phyloP scores from a whole-genome alignment of 1,140 invertebrate genomes.

The Leptoteleia sp. region DNA sequence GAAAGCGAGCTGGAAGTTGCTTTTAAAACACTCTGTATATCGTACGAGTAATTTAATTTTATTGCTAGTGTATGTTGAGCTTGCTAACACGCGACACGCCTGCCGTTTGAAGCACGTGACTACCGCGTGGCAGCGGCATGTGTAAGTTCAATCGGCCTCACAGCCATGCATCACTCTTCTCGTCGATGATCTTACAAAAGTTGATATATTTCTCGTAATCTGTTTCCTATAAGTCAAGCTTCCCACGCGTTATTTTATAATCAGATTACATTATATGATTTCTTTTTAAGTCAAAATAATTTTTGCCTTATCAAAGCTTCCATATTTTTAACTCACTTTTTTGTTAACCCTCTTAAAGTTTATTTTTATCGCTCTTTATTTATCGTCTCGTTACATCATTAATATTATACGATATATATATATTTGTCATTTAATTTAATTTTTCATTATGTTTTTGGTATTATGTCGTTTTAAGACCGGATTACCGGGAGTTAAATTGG shows the following conservation, averaged over 20 bases:
- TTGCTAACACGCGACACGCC: conserved; percentile 62
- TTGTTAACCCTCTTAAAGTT: no score
- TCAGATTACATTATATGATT: conserved; percentile 2
- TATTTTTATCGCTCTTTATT: no score
- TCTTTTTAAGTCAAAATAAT: not conserved
- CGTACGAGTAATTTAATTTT: conserved; percentile 66
- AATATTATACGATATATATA: no score
- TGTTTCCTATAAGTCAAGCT: conserved; percentile 5
- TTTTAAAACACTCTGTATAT: conserved; percentile 52
- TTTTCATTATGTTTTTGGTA: not conserved
- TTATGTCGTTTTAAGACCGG: no score
- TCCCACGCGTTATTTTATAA: not conserved
- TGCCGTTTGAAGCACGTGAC: conserved; percentile 69
- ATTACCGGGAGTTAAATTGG: not conserved
- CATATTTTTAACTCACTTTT: no score
- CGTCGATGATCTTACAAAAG: conserved; percentile 3
- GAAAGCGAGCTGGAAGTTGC: conserved; percentile 21
- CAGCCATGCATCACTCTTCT: conserved; percentile 10
- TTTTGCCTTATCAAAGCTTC: not conserved
- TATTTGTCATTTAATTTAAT: not conserved
- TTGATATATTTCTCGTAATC: conserved; percentile 23
- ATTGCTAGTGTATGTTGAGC: conserved; percentile 66
- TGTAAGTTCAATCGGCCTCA: conserved; percentile 20
- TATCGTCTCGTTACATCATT: no score
- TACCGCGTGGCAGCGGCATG: conserved; percentile 69